These are phyloP conservation scores for Pholis gunnellus DNA, from an alignment of 2,113 vertebrate genomes.

Conservation along the genomic window DNA sequence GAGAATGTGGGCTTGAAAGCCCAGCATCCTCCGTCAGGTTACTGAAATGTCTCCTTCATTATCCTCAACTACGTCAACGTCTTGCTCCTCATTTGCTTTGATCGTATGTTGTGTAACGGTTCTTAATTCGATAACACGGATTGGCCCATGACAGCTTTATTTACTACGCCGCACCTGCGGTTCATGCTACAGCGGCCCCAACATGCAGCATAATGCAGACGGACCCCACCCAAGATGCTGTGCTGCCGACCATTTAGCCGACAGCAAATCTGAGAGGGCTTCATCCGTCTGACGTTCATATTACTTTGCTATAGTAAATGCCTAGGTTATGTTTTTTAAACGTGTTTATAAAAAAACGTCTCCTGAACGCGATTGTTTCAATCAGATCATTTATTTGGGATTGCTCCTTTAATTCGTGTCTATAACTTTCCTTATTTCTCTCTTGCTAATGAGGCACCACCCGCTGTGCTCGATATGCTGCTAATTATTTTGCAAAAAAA, in stretches of 20 bases:
- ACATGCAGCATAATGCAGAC: conserved; percentile 87
- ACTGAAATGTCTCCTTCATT: conserved; percentile 33
- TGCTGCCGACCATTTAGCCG: conserved; percentile 63
- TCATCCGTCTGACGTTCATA: background rate
- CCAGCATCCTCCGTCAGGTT: conserved; percentile 23
- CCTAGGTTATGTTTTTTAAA: conserved; percentile 2
- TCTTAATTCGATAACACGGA: background rate
- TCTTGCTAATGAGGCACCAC: conserved; percentile 11
- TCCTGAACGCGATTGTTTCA: conserved; percentile 1
- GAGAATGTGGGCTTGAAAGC: background rate
- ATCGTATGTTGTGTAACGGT: background rate
- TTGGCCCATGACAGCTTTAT: conserved; percentile 34
- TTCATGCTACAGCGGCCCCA: conserved; percentile 64
- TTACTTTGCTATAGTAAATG: background rate
- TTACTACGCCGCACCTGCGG: conserved; percentile 72
- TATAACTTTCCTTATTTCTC: conserved; percentile 17
- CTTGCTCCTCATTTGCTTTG: background rate
- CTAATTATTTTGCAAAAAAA: background rate
- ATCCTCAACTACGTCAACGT: background rate
- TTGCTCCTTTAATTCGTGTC: conserved; percentile 20
- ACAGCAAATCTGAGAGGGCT: conserved; percentile 33
- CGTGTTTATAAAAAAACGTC: background rate
- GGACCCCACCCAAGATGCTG: conserved; percentile 87
- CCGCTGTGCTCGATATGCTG: conserved; percentile 37
- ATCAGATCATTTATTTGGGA: background rate